Base-by-base conservation (phyloP, 2,888 invertebrate genomes). In the Brachycybe producta region DNA sequence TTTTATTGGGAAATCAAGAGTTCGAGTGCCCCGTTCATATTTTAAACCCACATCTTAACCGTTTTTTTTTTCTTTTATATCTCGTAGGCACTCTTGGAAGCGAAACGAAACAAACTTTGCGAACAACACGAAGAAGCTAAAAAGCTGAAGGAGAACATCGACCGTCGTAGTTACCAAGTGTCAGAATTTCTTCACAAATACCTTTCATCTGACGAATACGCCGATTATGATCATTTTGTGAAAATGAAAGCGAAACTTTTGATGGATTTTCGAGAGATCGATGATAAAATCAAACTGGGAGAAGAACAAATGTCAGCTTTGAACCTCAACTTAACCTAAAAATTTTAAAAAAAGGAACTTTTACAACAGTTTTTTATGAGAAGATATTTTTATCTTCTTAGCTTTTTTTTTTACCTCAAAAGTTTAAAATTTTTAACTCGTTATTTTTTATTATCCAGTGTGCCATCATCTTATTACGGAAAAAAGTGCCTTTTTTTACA, bases 201-300 rank as follows among this genome's bases (percentile, higher is more conserved):
- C 66, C 73, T 86, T 59, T 75, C 74, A 57, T 71, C 75, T 42
- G 82, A 82, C 53, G 80, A 84, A 62, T 80, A 78, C 62, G 78
- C 79, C 35, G 84, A 85, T 64, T 87, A 84, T 64, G 79, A 81
- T 61, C 82, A 83, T 64, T 87, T 84, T 68, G 80, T 86, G 60
- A 81, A 82, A 64, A 85, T 83, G 81, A 87, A 86, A 70, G 82
- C 84, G 28, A 84, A 84, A 67, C 70, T 87, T 56, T 79, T 84
- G 60, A 80, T 86, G 65, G 84, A 86, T 64, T 75, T 79, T 52
- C 76, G 84, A 59, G 85, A 87, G 64, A 78, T 86, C 57, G 77
- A 80, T 59, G 84, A 87, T 66, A 84, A 84, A 68, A 82, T 87
- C 57, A 81, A 82, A 63, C 71, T 82, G 55, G 81, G 83, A 51